phyloP scores from a whole-genome alignment of 2,888 invertebrate genomes.

The Callosobruchus maculatus region DNA sequence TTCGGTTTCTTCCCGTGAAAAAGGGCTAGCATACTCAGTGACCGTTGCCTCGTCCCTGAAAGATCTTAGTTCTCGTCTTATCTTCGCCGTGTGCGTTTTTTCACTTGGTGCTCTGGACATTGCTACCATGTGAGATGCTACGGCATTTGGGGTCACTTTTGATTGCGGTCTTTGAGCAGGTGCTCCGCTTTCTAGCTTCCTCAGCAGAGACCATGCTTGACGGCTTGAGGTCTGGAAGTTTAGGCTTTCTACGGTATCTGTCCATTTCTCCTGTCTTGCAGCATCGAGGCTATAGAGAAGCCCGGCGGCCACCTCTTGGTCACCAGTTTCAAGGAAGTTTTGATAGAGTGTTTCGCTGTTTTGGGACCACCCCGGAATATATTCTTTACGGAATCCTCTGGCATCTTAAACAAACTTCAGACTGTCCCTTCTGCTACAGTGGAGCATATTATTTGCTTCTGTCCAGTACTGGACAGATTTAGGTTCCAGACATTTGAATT shows the following conservation, averaged over 20 bases:
- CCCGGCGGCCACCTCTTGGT: not conserved
- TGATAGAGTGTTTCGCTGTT: conserved; percentile 13
- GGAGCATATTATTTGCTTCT: too few relatives aligned
- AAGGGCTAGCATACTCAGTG: too few relatives aligned
- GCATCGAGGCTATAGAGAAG: conserved; percentile 1
- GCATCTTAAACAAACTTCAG: too few relatives aligned
- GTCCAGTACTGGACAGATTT: too few relatives aligned
- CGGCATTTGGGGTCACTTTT: too few relatives aligned
- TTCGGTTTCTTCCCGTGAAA: too few relatives aligned
- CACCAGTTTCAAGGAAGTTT: conserved; percentile 6
- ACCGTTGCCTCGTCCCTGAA: too few relatives aligned
- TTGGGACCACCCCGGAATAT: conserved; percentile 18
- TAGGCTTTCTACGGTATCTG: conserved; percentile 1
- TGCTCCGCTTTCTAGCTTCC: too few relatives aligned
- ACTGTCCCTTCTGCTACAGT: too few relatives aligned
- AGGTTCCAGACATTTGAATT: too few relatives aligned
- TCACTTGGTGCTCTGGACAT: not conserved
- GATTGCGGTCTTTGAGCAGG: not conserved
- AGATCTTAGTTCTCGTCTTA: not conserved
- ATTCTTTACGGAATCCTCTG: conserved; percentile 19
- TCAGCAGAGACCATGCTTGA: too few relatives aligned
- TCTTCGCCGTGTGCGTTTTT: not conserved
- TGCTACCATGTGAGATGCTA: not conserved
- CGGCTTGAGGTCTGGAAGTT: not conserved
- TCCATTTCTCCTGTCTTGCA: not conserved